phyloP scores from a whole-genome alignment of 2,888 invertebrate species.

The Magallana nippona region DNA sequence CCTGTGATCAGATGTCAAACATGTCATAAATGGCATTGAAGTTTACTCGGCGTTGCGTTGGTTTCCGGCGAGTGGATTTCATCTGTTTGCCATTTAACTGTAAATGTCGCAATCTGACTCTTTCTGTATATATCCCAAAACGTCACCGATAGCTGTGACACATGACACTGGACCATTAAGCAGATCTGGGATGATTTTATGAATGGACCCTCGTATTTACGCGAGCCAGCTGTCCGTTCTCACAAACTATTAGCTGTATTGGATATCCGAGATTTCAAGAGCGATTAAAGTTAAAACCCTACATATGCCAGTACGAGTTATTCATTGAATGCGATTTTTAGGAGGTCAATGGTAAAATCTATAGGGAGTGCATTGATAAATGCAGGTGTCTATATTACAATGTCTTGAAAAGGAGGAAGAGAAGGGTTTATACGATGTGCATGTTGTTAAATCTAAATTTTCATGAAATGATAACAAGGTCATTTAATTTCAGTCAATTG shows the following conservation, averaged over 20 bases:
- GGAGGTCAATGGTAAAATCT: no score
- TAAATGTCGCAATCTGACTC: background rate
- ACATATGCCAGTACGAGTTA: background rate
- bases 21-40: no score
- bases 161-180: constrained; percentile 1
- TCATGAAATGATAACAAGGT: no score
- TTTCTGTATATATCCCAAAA: background rate
- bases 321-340: background rate
- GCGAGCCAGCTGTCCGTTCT: constrained; percentile 17
- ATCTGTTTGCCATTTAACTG: background rate
- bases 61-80: no score
- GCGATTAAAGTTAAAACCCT: background rate
- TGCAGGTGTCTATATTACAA: no score
- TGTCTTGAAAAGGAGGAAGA: no score
- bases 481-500: no score
- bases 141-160: constrained; percentile 10
- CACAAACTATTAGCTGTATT: background rate
- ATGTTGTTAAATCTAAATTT: no score
- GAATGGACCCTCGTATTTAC: constrained; percentile 19
- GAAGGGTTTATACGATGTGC: no score
- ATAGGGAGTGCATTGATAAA: no score
- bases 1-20: no score
- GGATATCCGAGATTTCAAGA: background rate
- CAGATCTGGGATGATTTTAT: background rate
- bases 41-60: no score